Evolutionary conservation across 2,888 invertebrate species (phyloP).

Genomic region (Lymantria dispar): DNA sequence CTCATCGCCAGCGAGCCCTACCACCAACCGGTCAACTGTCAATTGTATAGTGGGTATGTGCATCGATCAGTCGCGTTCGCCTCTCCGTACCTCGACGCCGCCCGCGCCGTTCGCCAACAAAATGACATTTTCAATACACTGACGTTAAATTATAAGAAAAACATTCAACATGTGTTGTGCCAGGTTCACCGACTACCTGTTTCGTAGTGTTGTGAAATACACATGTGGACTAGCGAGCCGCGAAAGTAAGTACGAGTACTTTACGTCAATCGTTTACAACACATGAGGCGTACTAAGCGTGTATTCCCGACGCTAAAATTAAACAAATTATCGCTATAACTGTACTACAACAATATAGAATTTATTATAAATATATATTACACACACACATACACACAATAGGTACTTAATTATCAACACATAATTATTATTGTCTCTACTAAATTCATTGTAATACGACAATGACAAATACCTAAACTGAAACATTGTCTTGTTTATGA

Average conservation of each 20-base stretch:
- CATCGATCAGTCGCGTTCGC: constrained; percentile 54
- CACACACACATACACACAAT: too few species aligned
- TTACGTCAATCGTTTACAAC: constrained; percentile 6
- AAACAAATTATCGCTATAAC: constrained; percentile 40
- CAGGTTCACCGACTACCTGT: constrained; percentile 69
- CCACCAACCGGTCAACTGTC: constrained; percentile 36
- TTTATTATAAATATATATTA: too few species aligned
- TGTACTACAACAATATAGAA: constrained; percentile 7
- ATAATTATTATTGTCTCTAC: too few species aligned
- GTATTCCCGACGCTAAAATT: constrained; percentile 44
- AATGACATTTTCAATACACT: constrained; percentile 63
- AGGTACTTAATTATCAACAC: too few species aligned
- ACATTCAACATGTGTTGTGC: constrained; percentile 72
- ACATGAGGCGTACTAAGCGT: constrained; percentile 7
- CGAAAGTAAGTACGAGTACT: constrained; percentile 66
- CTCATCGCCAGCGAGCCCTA: constrained; percentile 42
- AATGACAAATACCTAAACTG: too few species aligned
- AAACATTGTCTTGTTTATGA: too few species aligned
- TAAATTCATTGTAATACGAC: too few species aligned
- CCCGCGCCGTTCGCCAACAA: constrained; percentile 43
- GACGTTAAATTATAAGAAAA: constrained; percentile 48
- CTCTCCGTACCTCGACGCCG: constrained; percentile 36
- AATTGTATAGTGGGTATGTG: constrained; percentile 66
- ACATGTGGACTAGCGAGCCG: constrained; percentile 75
- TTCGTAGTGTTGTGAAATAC: constrained; percentile 75